Evolutionary conservation across 2,797 vertebrate genomes (phyloP).

Genomic region (Todus mexicanus): DNA sequence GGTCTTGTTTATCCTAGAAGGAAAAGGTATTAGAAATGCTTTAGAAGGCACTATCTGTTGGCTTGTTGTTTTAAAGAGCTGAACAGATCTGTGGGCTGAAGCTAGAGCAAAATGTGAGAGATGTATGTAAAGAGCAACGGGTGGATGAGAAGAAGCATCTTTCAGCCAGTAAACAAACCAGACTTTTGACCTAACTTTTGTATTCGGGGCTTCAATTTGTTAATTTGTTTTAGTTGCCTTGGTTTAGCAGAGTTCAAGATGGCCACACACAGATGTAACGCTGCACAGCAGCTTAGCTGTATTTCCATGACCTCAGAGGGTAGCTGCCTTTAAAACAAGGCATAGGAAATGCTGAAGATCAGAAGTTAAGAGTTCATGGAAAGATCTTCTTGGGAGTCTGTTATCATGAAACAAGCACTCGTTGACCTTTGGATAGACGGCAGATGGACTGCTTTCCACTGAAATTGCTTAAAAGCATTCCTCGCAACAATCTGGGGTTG

Average conservation of each 20-base stretch:
- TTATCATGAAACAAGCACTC: not conserved
- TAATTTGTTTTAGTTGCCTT: slow-evolving; percentile 1
- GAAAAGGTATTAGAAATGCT: not conserved
- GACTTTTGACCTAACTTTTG: not conserved
- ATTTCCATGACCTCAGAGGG: slow-evolving; percentile 22
- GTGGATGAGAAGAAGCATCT: not conserved
- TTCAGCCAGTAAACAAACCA: not conserved
- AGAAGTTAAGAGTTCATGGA: slow-evolving; percentile 11
- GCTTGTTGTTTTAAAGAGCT: not conserved
- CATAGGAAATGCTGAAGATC: not conserved
- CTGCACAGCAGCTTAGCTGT: slow-evolving; percentile 8
- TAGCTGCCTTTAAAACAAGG: not conserved
- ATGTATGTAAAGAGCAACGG: not conserved
- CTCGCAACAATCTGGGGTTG: not conserved
- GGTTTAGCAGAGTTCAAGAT: slow-evolving; percentile 29
- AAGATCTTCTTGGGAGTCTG: not conserved
- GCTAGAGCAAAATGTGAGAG: not conserved
- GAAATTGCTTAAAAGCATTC: slow-evolving; percentile 1
- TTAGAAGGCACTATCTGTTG: not conserved
- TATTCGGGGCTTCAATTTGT: not conserved
- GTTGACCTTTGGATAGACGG: not conserved
- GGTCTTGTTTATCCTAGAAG: not conserved
- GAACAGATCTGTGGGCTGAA: not conserved
- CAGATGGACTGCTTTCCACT: not conserved
- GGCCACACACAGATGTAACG: not conserved